Evolutionary conservation across 2,113 vertebrate species (phyloP).

Genomic region (Sturnus vulgaris): DNA sequence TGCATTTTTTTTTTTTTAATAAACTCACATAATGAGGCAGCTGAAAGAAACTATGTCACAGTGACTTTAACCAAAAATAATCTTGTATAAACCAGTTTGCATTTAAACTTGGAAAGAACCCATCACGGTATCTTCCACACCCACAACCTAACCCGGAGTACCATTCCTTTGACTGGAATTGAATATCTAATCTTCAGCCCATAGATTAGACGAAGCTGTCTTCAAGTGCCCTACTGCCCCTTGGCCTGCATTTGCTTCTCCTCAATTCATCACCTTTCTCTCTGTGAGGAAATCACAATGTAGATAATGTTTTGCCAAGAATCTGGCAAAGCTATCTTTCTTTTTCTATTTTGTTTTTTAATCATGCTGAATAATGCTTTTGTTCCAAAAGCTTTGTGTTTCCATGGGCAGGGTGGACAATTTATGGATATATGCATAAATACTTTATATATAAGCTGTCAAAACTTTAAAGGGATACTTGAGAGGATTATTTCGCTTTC

Average conservation of each 20-base stretch:
- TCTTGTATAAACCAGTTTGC: conserved; percentile 38
- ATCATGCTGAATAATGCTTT: neutral
- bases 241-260: conserved; percentile 43
- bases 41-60: conserved; percentile 39
- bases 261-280: conserved; percentile 54
- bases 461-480: neutral
- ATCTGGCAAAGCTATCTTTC: conserved; percentile 35
- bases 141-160: conserved; percentile 35
- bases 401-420: neutral
- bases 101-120: conserved; percentile 56
- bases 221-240: conserved; percentile 26
- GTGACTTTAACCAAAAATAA: conserved; percentile 57
- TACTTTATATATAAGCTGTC: neutral
- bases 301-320: conserved; percentile 60
- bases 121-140: conserved; percentile 30
- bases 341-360: neutral
- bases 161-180: conserved; percentile 56
- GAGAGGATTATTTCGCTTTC: neutral
- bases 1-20: neutral
- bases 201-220: conserved; percentile 12
- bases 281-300: conserved; percentile 46
- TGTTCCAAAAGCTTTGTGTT: conserved; percentile 39
- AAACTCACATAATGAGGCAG: conserved; percentile 12
- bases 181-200: conserved; percentile 52
- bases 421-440: neutral